Base-by-base conservation (phyloP, 2,888 invertebrate species). In the Drosophila rubida region DNA sequence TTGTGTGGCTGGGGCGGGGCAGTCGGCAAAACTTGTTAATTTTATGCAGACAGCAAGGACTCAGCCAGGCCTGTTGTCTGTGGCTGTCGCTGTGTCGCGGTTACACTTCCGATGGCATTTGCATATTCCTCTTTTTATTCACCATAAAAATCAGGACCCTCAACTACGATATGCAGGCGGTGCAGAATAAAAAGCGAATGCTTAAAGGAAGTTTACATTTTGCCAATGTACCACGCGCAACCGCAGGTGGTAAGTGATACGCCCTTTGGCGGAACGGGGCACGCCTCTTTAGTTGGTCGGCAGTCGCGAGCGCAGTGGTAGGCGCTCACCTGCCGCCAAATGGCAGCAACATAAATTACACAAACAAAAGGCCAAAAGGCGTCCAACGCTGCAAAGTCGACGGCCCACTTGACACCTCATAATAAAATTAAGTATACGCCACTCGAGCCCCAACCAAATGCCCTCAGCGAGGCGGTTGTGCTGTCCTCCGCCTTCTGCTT, bases 341-440 rank as follows among this genome's bases (percentile, higher is more conserved):
- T 69, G 79, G 79, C 87, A 69, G 54, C 69, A 84, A 81, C 87
- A 87, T 81, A 83, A 87, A 84, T 81, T 65, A 72, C 66, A 67
- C 57, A 74, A 79, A 87, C 79, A 87, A 84, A 78, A 76, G 79
- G 73, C 85, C 65, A 75, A 71, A 77, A 67, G 86, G 67, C 68
- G 60, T 63, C 58, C 72, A 61, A 44, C 46, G 35, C 44, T 55
- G 74, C 71, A 63, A 84, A 82, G 81, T 81, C 76, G 84, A 80
- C 74, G 79, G 74, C 81, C 86, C 86, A 90, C 89, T 90, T 89
- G 90, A 89, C 90, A 90, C 90, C 89, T 90, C 89, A 87, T 90
- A 89, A 90, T 90, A 87, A 88, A 90, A 90, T 88, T 87, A 83
- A 88, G 83, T 83, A 89, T 86, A 88, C 88, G 83, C 88, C 88